Conservation (phyloP, 1,140 invertebrate genomes). For the Drosophila varians region DNA sequence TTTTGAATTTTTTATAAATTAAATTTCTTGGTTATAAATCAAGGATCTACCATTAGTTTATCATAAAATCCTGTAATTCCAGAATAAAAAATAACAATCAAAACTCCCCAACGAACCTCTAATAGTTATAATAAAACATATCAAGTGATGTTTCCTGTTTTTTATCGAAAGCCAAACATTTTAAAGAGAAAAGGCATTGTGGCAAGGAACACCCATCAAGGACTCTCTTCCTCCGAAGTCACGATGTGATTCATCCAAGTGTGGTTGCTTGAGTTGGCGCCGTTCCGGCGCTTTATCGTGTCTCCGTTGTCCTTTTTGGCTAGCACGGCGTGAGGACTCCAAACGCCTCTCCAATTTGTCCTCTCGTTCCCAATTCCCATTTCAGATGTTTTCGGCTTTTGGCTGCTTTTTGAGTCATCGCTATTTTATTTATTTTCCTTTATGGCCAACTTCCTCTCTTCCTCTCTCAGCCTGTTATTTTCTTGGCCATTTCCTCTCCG, state of each 20-base stretch:
- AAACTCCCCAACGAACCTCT: not conserved
- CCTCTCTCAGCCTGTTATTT: no score
- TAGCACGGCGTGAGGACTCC: slow-evolving; percentile 6
- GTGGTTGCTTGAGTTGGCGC: slow-evolving; percentile 67
- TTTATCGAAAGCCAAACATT: not conserved
- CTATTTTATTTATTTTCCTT: slow-evolving; percentile 59
- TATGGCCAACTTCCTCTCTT: slow-evolving; percentile 7
- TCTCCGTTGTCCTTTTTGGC: not conserved
- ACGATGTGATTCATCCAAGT: slow-evolving; percentile 47
- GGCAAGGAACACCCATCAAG: not conserved
- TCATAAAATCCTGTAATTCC: not conserved
- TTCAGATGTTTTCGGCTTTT: slow-evolving; percentile 30
- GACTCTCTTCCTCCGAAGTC: slow-evolving; percentile 17
- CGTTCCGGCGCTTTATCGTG: slow-evolving; percentile 56
- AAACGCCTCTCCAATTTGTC: slow-evolving; percentile 64
- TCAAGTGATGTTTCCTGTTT: not conserved
- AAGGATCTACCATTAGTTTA: no score
- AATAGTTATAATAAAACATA: not conserved
- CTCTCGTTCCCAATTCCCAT: slow-evolving; percentile 26
- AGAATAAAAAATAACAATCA: not conserved
- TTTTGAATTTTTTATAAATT: not conserved
- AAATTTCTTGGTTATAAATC: no score
- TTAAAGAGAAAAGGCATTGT: not conserved
- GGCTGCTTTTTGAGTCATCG: slow-evolving; percentile 64
- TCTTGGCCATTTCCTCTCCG: not conserved